Conservation (phyloP, 2,797 vertebrate species). For the Trachops cirrhosus region DNA sequence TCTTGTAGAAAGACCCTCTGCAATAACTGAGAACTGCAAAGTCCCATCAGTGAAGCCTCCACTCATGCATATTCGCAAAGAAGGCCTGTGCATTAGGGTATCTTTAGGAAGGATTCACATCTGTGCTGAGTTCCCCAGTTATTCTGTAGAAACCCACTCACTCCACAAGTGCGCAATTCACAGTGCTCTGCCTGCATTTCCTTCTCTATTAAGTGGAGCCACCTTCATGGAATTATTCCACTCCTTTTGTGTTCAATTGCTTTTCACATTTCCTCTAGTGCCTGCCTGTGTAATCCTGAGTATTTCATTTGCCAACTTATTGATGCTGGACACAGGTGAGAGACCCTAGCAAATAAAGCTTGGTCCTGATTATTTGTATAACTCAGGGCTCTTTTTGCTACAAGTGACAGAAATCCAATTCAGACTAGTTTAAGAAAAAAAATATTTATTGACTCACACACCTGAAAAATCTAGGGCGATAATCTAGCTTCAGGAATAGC, state of each 20-base stretch:
- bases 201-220: neutral
- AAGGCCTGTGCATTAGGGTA: neutral
- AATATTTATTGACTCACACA: conserved; percentile 34
- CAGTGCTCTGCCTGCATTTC: neutral
- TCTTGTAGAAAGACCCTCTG: neutral
- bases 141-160: neutral
- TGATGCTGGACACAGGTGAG: conserved; percentile 56
- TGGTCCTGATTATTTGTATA: conserved; percentile 35
- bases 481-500: conserved; percentile 39
- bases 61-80: conserved; percentile 44
- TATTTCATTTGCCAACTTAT: conserved; percentile 53
- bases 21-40: neutral
- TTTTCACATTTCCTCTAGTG: conserved; percentile 44
- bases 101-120: neutral
- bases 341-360: conserved; percentile 61
- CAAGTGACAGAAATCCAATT: conserved; percentile 72
- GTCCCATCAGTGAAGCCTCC: conserved; percentile 14
- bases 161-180: neutral
- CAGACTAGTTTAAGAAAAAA: conserved; percentile 10
- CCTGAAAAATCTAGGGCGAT: conserved; percentile 23
- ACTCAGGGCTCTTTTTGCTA: conserved; percentile 59
- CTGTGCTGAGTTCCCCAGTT: neutral
- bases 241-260: conserved; percentile 34
- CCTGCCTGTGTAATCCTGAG: conserved; percentile 26
- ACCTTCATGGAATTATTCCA: neutral